Conservation (phyloP, 2,888 invertebrate genomes). For the Acanthococcus lagerstroemiae region DNA sequence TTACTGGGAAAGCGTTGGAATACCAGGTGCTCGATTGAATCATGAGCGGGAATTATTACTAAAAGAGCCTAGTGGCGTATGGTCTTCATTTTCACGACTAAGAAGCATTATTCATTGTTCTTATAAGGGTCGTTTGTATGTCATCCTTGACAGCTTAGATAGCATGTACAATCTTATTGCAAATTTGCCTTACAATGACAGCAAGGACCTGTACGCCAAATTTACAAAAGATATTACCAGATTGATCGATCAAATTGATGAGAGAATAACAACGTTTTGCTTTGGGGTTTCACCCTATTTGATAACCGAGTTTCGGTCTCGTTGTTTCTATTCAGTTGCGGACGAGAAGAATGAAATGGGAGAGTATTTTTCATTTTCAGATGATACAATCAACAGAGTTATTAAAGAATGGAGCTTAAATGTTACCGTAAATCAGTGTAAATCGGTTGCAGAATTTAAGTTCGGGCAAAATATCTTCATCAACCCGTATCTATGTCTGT, state of each 20-base stretch:
- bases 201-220: not conserved
- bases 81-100: conserved; percentile 1
- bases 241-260: not conserved
- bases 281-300: conserved; percentile 8
- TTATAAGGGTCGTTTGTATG: not conserved
- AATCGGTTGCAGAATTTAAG: conserved; percentile 4
- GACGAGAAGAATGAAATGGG: not conserved
- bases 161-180: conserved; percentile 1
- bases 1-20: not conserved
- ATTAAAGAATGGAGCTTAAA: not conserved
- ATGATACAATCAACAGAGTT: not conserved
- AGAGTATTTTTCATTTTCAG: conserved; percentile 4
- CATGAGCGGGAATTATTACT: not conserved
- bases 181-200: not conserved
- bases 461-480: not conserved
- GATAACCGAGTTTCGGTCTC: not conserved
- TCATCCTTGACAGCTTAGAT: not conserved
- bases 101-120: not conserved
- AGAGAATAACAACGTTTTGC: not conserved
- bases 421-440: not conserved
- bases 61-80: not conserved
- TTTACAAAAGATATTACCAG: not conserved
- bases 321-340: not conserved
- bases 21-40: not conserved
- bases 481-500: not conserved